Evolutionary conservation across 2,888 invertebrate genomes (phyloP).

Genomic region (Drosophila colorata): DNA sequence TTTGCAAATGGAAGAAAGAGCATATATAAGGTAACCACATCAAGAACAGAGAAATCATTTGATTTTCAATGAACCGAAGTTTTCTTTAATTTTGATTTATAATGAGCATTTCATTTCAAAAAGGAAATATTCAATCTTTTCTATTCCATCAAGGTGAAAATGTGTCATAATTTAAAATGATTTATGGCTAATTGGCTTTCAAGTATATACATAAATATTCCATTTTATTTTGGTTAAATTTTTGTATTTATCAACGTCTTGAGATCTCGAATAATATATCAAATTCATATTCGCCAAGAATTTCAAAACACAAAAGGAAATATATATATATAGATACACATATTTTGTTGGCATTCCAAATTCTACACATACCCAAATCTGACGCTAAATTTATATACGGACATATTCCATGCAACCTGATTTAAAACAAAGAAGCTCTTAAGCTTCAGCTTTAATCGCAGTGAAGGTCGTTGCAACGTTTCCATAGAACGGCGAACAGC

Average conservation of each 20-base stretch:
- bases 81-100: no score
- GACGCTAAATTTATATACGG: not conserved
- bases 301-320: not conserved
- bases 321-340: no score
- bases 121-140: not conserved
- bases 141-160: not conserved
- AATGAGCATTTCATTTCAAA: not conserved
- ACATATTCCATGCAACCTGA: not conserved
- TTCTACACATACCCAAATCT: not conserved
- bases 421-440: not conserved
- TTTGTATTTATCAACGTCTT: not conserved
- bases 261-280: not conserved
- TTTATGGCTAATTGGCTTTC: not conserved
- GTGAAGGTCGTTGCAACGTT: constrained; percentile 17
- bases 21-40: no score
- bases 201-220: not conserved
- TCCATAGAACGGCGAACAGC: constrained; percentile 11
- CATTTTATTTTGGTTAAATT: not conserved
- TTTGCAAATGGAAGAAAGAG: no score
- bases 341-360: not conserved
- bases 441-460: not conserved
- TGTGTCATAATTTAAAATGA: not conserved
- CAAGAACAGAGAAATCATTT: no score
- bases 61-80: no score
- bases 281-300: not conserved